phyloP scores from a whole-genome alignment of 2,113 vertebrate genomes.

The Himantopus leucocephalus region DNA sequence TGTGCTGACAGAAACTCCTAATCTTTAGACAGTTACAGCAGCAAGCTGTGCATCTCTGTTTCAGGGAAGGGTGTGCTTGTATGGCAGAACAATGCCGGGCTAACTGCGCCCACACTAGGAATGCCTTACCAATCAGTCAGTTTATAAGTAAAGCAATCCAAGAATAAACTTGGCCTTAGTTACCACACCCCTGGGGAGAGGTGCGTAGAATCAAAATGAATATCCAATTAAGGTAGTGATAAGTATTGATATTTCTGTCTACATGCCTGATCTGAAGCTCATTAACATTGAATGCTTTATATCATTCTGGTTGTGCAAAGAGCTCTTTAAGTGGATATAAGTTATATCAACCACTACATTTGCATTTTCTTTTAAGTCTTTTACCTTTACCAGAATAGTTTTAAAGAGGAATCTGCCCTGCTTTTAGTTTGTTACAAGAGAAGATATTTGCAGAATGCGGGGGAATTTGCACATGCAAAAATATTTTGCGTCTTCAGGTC shows the following conservation, averaged over 20 bases:
- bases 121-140: neutral
- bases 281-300: neutral
- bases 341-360: neutral
- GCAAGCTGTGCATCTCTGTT: neutral
- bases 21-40: neutral
- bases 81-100: neutral
- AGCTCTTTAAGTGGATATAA: neutral
- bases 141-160: neutral
- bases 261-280: neutral
- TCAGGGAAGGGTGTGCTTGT: neutral
- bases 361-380: neutral
- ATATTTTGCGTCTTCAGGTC: neutral
- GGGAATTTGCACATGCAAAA: neutral
- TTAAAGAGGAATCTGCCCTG: neutral
- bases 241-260: neutral
- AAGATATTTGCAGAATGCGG: neutral
- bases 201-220: neutral
- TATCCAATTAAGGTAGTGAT: neutral
- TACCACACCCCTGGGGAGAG: neutral
- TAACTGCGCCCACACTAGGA: neutral
- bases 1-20: neutral
- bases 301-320: neutral
- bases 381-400: neutral
- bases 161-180: constrained; percentile 5
- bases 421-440: neutral